These are phyloP conservation scores for Coryphaenoides rupestris DNA, from an alignment of 2,113 vertebrate species.

Conservation along the genomic window DNA sequence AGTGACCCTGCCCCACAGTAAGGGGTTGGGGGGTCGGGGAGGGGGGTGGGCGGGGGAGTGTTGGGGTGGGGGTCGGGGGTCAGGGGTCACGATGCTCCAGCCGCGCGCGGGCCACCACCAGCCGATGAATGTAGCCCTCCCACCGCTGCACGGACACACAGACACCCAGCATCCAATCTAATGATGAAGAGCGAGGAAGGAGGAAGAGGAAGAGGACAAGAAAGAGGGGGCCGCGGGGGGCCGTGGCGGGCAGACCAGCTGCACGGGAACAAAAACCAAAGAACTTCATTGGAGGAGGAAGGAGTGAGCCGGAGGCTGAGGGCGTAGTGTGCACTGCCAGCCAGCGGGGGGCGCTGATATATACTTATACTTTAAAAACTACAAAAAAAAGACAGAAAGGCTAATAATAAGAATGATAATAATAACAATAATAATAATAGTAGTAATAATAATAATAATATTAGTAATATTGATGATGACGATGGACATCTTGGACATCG, in stretches of 20 bases:
- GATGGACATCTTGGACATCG: conserved; percentile 45
- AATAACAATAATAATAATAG: too few relatives aligned
- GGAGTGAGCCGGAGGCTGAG: conserved; percentile 73
- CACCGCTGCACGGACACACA: conserved; percentile 69
- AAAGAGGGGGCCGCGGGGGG: conserved; percentile 43
- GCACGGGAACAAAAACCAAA: conserved; percentile 88
- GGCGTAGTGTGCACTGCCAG: conserved; percentile 69
- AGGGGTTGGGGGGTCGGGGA: conserved; percentile 28
- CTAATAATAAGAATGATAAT: conserved; percentile 18
- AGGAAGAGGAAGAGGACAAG: too few relatives aligned
- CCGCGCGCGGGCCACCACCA: conserved; percentile 73
- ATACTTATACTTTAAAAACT: conserved; percentile 32
- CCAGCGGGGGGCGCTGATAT: conserved; percentile 51
- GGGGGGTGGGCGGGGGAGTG: too few relatives aligned
- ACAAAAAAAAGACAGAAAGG: conserved; percentile 20
- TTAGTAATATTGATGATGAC: too few relatives aligned
- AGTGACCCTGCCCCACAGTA: too few relatives aligned
- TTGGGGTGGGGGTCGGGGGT: too few relatives aligned
- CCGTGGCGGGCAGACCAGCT: conserved; percentile 71
- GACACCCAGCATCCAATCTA: conserved; percentile 61
- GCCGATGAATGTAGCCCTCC: conserved; percentile 90
- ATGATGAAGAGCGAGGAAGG: conserved; percentile 40
- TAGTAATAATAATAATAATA: too few relatives aligned
- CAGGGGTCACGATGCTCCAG: too few relatives aligned
- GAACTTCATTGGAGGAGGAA: conserved; percentile 71